Base-by-base conservation (phyloP, 30 jellyfish, hydroid and myxozoan species). In the Cassiopea xamachana region DNA sequence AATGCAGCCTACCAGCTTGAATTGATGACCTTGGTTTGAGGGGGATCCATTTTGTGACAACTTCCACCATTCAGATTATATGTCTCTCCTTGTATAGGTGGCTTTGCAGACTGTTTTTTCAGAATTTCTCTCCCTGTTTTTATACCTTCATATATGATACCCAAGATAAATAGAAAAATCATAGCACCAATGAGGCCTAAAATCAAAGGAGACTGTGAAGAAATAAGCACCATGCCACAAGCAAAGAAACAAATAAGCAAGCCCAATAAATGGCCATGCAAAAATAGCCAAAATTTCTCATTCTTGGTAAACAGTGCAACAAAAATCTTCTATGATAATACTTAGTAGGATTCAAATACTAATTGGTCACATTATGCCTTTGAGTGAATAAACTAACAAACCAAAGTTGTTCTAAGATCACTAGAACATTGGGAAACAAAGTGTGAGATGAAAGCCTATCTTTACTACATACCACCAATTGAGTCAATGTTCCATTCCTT, bases 131-230 rank as follows among this genome's bases (percentile, higher is more conserved):
- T 73, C 13, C 93, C 93, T 17, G 89, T 89, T 74, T 94, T 94
- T 1, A 94, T 18, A 8, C 98, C 98, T 79, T 94, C 98, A 82
- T 90, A 94, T 4, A 90, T 0, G 47, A 87, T 71, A 1, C 90
- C 98, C 79, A 94, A 43, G 2, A 94, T 8, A 79, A 88, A 83
- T 73, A 94, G 80, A 13, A 81, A 93, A 48, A 94, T 81, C 92
- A 89, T 85, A 10, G 98, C 83, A 8, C 98, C 97, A 77, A 94
- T 79, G 8, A 94, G 84, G 62, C 83, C 98, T 94, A 68, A 12
- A 86, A 84, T 67, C 7, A 3, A 81, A 87, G 27, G 27, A 80
- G 13, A 6, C 7, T 48, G 67, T 9, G 6, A 39, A 19, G 10
- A 39, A 15, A 39, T 75, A 15, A 14, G 71, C 45, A 7, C 0